Evolutionary conservation across 2,888 invertebrate species (phyloP).

Genomic region (Pycnomerus fuliginosus): DNA sequence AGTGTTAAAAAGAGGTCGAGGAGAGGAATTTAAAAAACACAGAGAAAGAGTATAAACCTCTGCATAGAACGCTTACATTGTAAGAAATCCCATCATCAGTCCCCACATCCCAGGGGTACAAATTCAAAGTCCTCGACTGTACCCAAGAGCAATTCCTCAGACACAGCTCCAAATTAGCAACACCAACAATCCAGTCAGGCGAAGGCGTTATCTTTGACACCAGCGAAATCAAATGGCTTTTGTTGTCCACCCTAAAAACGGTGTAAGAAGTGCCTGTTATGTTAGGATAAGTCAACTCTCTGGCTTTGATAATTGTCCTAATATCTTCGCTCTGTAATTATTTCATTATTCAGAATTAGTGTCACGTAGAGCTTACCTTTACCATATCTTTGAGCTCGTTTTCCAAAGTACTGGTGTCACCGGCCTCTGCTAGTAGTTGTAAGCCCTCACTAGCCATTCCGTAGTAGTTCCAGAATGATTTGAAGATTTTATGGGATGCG

Average conservation of each 20-base stretch:
- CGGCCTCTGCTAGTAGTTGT: conserved; percentile 87
- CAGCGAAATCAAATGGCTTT: conserved; percentile 87
- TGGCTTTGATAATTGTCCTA: conserved; percentile 88
- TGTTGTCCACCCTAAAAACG: conserved; percentile 83
- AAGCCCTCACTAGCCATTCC: conserved; percentile 82
- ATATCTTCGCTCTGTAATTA: conserved; percentile 68
- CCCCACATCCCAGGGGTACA: conserved; percentile 93
- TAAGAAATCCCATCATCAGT: conserved; percentile 88
- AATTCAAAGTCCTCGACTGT: conserved; percentile 71
- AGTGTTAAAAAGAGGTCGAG: no score
- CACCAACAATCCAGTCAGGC: conserved; percentile 95
- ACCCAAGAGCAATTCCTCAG: conserved; percentile 86
- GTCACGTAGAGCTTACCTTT: neutral
- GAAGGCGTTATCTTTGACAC: conserved; percentile 93
- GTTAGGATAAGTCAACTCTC: conserved; percentile 83
- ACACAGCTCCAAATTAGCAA: conserved; percentile 86
- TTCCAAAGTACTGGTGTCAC: conserved; percentile 83
- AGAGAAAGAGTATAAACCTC: no score
- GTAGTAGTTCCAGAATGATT: conserved; percentile 89
- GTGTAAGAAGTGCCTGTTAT: conserved; percentile 81
- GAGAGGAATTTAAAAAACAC: no score
- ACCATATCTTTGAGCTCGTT: conserved; percentile 76
- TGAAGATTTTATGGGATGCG: conserved; percentile 78
- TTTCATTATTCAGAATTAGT: conserved; percentile 1
- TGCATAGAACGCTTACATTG: conserved; percentile 59